Conservation (phyloP, 1,140 invertebrate species). For the Eriosoma lanigerum region DNA sequence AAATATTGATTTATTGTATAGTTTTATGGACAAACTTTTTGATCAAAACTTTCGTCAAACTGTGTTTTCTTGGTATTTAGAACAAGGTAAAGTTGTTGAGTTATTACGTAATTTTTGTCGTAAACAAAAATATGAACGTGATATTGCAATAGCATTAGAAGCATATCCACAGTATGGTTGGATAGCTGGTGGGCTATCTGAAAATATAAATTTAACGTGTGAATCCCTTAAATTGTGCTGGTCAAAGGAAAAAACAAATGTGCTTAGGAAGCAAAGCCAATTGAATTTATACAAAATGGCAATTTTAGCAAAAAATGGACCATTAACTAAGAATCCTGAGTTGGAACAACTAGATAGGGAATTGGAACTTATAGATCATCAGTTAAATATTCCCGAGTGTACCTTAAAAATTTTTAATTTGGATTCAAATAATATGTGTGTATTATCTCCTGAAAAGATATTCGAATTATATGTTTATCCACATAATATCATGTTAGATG, state of each 20-base stretch:
- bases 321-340: background rate
- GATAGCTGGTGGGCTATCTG: constrained; percentile 41
- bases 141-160: constrained; percentile 30
- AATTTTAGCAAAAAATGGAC: constrained; percentile 8
- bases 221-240: constrained; percentile 36
- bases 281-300: constrained; percentile 37
- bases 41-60: constrained; percentile 47
- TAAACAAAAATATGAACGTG: constrained; percentile 38
- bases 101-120: constrained; percentile 44
- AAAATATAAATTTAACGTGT: constrained; percentile 19
- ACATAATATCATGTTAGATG: constrained; percentile 9
- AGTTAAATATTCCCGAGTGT: constrained; percentile 35
- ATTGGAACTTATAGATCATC: constrained; percentile 36
- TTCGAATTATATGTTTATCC: constrained; percentile 11
- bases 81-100: constrained; percentile 42
- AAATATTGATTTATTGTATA: constrained; percentile 44
- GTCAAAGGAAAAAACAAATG: constrained; percentile 33
- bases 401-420: constrained; percentile 3
- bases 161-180: constrained; percentile 46
- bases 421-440: constrained; percentile 9
- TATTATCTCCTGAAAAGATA: constrained; percentile 23
- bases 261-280: constrained; percentile 29
- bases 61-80: constrained; percentile 40
- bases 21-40: constrained; percentile 35
- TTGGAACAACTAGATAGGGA: background rate